phyloP scores from a whole-genome alignment of 2,113 vertebrate genomes.

The Numida meleagris region DNA sequence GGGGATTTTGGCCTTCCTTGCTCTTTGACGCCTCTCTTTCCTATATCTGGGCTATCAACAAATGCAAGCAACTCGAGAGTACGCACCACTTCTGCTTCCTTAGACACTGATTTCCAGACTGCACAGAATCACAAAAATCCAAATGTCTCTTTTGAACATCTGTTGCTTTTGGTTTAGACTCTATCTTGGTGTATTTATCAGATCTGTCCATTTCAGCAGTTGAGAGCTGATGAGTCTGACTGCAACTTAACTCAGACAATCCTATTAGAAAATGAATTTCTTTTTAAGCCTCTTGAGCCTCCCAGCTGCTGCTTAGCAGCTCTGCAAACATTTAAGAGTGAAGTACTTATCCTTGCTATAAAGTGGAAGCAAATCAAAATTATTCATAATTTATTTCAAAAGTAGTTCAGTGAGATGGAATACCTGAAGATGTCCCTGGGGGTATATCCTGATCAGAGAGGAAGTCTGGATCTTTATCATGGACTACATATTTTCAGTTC shows the following conservation, averaged over 20 bases:
- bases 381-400: neutral
- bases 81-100: neutral
- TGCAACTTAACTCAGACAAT: neutral
- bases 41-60: constrained; percentile 7
- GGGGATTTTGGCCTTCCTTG: constrained; percentile 35
- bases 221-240: neutral
- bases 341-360: neutral
- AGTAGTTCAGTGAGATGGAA: neutral
- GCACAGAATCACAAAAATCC: neutral
- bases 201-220: neutral
- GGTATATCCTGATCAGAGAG: neutral
- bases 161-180: neutral
- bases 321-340: neutral
- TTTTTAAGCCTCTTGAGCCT: neutral
- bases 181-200: neutral
- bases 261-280: neutral
- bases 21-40: constrained; percentile 12
- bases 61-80: constrained; percentile 5
- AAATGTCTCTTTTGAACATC: neutral
- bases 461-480: constrained; percentile 26
- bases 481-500: neutral
- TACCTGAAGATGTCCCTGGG: neutral
- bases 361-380: neutral
- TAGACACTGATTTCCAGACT: neutral
- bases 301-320: neutral